phyloP scores from a whole-genome alignment of 2,797 vertebrate species.

The Coluber constrictor region DNA sequence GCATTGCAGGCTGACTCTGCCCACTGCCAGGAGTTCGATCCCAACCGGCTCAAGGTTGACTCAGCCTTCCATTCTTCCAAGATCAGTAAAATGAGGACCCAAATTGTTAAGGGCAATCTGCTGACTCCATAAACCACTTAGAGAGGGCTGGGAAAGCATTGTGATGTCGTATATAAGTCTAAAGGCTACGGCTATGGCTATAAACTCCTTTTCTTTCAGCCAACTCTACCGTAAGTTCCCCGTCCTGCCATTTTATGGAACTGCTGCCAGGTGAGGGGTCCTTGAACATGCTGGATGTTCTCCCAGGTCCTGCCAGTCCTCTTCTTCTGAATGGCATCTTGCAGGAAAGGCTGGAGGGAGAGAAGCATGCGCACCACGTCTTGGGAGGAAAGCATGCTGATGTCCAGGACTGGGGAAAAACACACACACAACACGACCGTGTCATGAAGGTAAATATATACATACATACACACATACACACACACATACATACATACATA shows the following conservation, averaged over 20 bases:
- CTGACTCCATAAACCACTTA: too few relatives aligned
- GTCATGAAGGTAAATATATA: background rate
- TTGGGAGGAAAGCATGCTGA: conserved; percentile 94
- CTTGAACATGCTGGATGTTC: conserved; percentile 98
- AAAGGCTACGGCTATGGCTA: too few relatives aligned
- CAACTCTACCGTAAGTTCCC: conserved; percentile 87
- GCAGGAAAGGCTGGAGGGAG: conserved; percentile 94
- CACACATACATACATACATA: too few relatives aligned
- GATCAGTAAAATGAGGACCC: too few relatives aligned
- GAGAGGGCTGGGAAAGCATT: too few relatives aligned
- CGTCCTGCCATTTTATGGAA: conserved; percentile 98
- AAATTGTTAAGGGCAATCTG: too few relatives aligned
- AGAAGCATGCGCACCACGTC: conserved; percentile 96
- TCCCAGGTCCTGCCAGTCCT: conserved; percentile 95
- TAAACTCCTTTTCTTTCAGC: background rate
- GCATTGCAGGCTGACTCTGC: too few relatives aligned
- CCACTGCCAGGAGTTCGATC: too few relatives aligned
- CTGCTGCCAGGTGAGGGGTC: conserved; percentile 97
- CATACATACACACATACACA: too few relatives aligned
- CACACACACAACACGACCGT: background rate
- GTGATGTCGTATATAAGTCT: too few relatives aligned
- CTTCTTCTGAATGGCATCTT: conserved; percentile 98
- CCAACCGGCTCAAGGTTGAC: too few relatives aligned
- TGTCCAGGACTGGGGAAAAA: conserved; percentile 82
- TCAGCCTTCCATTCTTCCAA: too few relatives aligned